Conservation (phyloP, 2,113 vertebrate species). For the Andinoacara biseriatus region DNA sequence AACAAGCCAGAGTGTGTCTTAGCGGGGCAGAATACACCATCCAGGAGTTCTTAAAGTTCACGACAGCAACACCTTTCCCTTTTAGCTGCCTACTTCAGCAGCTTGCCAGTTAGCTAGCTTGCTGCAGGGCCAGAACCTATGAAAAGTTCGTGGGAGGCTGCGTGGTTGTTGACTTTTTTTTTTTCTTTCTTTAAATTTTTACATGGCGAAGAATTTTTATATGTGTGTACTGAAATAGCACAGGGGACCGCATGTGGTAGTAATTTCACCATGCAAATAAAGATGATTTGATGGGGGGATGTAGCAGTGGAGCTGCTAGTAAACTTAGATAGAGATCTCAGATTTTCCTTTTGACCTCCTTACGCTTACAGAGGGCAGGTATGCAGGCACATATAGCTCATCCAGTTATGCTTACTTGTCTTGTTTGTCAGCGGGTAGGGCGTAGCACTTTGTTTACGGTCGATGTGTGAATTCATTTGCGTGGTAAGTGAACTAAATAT, state of each 20-base stretch:
- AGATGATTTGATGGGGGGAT: slow-evolving; percentile 52
- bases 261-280: slow-evolving; percentile 75
- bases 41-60: slow-evolving; percentile 36
- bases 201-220: slow-evolving; percentile 72
- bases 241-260: slow-evolving; percentile 71
- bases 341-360: slow-evolving; percentile 38
- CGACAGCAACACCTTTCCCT: slow-evolving; percentile 51
- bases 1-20: slow-evolving; percentile 21
- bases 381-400: neutral
- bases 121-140: slow-evolving; percentile 45
- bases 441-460: slow-evolving; percentile 9
- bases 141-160: slow-evolving; percentile 57
- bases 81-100: slow-evolving; percentile 48
- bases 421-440: neutral
- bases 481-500: neutral
- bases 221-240: slow-evolving; percentile 72
- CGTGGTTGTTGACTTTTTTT: slow-evolving; percentile 56
- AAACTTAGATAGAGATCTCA: slow-evolving; percentile 25
- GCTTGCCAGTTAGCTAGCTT: slow-evolving; percentile 27
- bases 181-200: slow-evolving; percentile 21
- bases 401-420: neutral
- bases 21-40: slow-evolving; percentile 13
- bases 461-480: neutral
- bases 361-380: slow-evolving; percentile 10
- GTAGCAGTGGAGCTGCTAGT: slow-evolving; percentile 36